phyloP scores from a whole-genome alignment of 2,888 invertebrate species.

The Rutpela maculata region DNA sequence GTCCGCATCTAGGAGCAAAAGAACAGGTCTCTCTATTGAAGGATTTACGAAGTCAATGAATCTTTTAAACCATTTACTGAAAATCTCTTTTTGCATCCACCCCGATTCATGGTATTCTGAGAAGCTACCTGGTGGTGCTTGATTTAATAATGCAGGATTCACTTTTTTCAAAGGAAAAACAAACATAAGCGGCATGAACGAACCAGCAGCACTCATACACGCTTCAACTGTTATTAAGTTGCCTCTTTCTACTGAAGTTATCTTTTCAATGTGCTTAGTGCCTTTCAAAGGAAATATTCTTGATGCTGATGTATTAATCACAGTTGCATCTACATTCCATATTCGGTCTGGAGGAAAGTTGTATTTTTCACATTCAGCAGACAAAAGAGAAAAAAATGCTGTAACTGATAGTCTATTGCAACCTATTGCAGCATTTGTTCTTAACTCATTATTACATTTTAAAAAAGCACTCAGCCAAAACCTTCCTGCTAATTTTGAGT shows the following conservation, averaged over 20 bases:
- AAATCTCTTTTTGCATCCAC: constrained; percentile 59
- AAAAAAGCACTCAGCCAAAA: background rate
- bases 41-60: background rate
- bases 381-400: background rate
- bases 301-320: background rate
- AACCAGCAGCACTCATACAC: constrained; percentile 61
- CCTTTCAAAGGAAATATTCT: background rate
- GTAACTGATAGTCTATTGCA: background rate
- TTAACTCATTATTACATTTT: background rate
- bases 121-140: constrained; percentile 56
- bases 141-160: constrained; percentile 32
- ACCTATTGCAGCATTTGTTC: background rate
- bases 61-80: constrained; percentile 25
- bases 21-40: constrained; percentile 13
- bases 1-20: constrained; percentile 37
- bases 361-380: background rate
- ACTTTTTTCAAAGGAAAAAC: constrained; percentile 63
- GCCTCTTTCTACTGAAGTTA: constrained; percentile 11
- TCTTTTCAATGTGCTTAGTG: background rate
- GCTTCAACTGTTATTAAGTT: constrained; percentile 53
- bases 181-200: constrained; percentile 62
- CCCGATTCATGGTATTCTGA: constrained; percentile 60
- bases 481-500: background rate
- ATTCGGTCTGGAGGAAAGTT: background rate
- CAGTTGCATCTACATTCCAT: background rate